Conservation (phyloP, 1,140 invertebrate genomes). For the Elymnias hypermnestra region DNA sequence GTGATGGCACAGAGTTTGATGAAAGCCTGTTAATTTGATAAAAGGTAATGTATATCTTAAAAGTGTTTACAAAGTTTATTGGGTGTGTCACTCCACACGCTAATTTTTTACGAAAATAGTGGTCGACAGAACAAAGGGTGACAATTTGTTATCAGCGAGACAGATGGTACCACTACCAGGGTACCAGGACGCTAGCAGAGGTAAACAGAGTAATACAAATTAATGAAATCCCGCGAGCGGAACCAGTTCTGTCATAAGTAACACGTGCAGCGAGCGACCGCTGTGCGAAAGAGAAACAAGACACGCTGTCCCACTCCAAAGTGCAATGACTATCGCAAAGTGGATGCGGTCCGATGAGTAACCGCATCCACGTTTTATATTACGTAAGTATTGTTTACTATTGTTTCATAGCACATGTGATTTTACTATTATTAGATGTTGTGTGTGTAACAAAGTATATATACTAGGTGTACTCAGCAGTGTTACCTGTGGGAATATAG, state of each 20-base stretch:
- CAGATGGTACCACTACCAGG: constrained; percentile 51
- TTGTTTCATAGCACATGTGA: constrained; percentile 30
- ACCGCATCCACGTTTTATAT: constrained; percentile 36
- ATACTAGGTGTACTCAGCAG: too few species aligned
- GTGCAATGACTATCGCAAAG: constrained; percentile 41
- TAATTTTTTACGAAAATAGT: too few species aligned
- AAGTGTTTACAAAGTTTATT: too few species aligned
- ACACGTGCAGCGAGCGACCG: constrained; percentile 64
- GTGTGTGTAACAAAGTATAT: too few species aligned
- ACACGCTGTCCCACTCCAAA: constrained; percentile 29
- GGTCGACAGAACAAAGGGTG: constrained; percentile 62
- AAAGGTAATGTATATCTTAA: too few species aligned
- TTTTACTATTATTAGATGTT: constrained; percentile 10
- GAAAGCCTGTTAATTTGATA: too few species aligned
- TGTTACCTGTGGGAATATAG: too few species aligned
- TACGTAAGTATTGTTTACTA: constrained; percentile 34
- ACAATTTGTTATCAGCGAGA: constrained; percentile 68
- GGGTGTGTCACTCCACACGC: too few species aligned
- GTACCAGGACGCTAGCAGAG: constrained; percentile 39
- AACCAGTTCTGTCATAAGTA: constrained; percentile 59
- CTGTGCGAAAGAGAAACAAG: constrained; percentile 32
- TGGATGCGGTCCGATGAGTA: constrained; percentile 41
- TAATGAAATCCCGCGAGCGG: constrained; percentile 62
- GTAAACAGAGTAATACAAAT: constrained; percentile 60
- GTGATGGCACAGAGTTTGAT: too few species aligned